Evolutionary conservation across 92 coral and sea anemone genomes (phyloP), one percentile per base, ranked within the genome.

Genomic region (Palythoa grandiflora): DNA sequence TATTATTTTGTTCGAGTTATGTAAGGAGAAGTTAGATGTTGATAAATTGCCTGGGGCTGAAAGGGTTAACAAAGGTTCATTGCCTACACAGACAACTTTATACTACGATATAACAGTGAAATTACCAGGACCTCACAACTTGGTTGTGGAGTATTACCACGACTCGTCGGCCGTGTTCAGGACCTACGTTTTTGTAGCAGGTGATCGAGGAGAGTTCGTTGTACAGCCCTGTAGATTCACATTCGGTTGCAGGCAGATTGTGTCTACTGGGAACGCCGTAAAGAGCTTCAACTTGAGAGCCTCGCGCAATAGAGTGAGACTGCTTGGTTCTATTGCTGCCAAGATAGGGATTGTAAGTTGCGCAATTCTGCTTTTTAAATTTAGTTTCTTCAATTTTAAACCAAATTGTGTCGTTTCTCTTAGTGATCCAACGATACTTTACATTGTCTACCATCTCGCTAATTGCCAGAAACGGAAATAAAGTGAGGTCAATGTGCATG

Each of bases 231-330:
- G 99, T 60, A 78, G 68, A 66, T 96, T 93, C 71, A 94, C 74
- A 79, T 95, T 96, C 83, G 97, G 93, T 11, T 94, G 98, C 86
- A 93, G 94, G 51, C 96, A 94, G 94, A 91, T 93, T 36, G 87
- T 89, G 89, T 88, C 89, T 71, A 59, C 86, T 14, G 89, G 87
- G 12, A 88, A 85, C 75, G 73, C 87, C 5, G 86, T 88, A 17
- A 88, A 84, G 78, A 75, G 65, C 65, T 91, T 78, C 70, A 88
- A 89, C 40, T 61, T 91, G 54, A 89, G 39, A 63, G 73, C 70
- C 84, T 68, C 79, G 10, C 94, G 79, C 3, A 89, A 87, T 38
- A 84, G 35, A 12, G 79, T 94, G 10, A 92, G 84, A 88, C 83
- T 89, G 54, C 92, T 89, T 14, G 90, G 91, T n/a, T 92, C 94